Evolutionary conservation across 2,797 vertebrate species (phyloP).

Genomic region (Amniataba percoides): DNA sequence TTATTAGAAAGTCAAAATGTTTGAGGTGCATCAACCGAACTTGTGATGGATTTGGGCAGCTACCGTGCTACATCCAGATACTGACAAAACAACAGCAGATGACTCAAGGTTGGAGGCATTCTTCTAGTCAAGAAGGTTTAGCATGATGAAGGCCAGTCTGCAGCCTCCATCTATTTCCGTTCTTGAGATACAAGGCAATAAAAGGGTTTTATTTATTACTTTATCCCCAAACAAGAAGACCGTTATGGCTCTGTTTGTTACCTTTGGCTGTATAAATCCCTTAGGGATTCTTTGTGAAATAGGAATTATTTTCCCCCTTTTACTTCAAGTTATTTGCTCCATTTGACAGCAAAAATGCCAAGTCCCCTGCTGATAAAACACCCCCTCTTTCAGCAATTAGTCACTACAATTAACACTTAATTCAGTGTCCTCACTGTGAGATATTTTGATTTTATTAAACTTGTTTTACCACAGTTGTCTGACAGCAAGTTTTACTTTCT

Average conservation of each 20-base stretch:
- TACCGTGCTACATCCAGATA: neutral
- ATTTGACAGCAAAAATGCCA: neutral
- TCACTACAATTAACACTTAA: neutral
- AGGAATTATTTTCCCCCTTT: neutral
- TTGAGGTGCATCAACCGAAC: neutral
- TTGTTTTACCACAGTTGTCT: neutral
- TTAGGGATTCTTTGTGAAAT: neutral
- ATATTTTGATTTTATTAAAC: neutral
- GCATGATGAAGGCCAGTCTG: slow-evolving; percentile 1
- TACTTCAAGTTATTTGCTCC: neutral
- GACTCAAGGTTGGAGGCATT: neutral
- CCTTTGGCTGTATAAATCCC: neutral
- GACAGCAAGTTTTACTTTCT: neutral
- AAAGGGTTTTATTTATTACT: neutral
- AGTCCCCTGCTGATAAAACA: neutral
- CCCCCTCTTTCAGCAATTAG: neutral
- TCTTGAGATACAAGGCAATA: neutral
- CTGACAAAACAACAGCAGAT: neutral
- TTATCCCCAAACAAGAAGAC: neutral
- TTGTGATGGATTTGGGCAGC: neutral
- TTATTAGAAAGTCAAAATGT: neutral
- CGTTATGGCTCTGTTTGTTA: neutral
- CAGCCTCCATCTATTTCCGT: neutral
- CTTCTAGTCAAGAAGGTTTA: neutral
- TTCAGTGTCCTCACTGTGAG: neutral